phyloP scores from a whole-genome alignment of 1,140 invertebrate species.

The Eubasilissa regina region DNA sequence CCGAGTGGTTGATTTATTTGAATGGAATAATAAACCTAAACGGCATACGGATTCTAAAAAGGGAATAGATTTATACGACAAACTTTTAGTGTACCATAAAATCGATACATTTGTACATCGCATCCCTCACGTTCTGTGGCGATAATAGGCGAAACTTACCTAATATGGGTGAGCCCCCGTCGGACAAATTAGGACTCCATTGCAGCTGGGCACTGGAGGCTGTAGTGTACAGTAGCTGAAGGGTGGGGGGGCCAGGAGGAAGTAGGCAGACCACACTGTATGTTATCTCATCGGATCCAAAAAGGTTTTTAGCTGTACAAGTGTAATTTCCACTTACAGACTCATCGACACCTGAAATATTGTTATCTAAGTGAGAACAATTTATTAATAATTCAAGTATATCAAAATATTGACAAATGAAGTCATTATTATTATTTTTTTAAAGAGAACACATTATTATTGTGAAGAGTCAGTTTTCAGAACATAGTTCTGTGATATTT shows the following conservation, averaged over 20 bases:
- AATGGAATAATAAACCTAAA: no score
- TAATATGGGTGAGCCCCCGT: slow-evolving; percentile 75
- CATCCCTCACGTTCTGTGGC: no score
- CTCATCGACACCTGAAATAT: slow-evolving; percentile 67
- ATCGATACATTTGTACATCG: no score
- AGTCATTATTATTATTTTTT: no score
- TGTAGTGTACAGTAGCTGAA: slow-evolving; percentile 76
- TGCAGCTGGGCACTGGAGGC: slow-evolving; percentile 73
- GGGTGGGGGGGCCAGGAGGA: slow-evolving; percentile 76
- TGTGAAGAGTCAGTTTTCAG: no score
- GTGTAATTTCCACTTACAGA: slow-evolving; percentile 84
- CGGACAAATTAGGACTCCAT: slow-evolving; percentile 73
- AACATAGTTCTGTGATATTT: no score
- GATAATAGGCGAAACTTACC: slow-evolving; percentile 65
- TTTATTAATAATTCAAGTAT: neutral
- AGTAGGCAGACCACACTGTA: slow-evolving; percentile 82
- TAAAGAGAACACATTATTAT: no score
- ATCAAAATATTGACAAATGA: no score
- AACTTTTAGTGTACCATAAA: no score
- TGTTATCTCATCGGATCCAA: slow-evolving; percentile 82
- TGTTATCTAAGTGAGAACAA: neutral
- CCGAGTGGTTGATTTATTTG: no score
- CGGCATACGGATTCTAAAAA: no score
- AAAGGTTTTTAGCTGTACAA: slow-evolving; percentile 82
- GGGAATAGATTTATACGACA: no score